Percentiles rank a stretch among this genome's conserved stretches.
Conservation (phyloP, 2,888 invertebrate genomes). For the Troides helena region DNA sequence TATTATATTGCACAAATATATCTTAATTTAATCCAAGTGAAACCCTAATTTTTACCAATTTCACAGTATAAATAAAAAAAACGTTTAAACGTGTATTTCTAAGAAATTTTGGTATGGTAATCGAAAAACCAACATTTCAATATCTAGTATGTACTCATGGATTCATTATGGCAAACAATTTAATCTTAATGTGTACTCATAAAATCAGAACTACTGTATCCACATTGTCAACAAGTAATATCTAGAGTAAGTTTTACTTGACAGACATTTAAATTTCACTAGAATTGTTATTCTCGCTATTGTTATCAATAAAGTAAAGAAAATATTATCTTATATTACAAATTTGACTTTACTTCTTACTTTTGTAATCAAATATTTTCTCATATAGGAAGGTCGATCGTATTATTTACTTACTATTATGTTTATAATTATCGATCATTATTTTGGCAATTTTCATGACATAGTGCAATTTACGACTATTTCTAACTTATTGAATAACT, state of each 20-base stretch:
- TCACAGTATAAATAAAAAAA: background rate
- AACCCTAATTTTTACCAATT: background rate
- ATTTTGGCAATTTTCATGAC: background rate
- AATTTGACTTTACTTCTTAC: background rate
- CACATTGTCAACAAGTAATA: slow-evolving; percentile 6
- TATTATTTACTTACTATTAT: background rate
- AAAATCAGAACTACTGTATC: slow-evolving; percentile 1
- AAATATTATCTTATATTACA: background rate
- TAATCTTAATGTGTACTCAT: slow-evolving; percentile 3
- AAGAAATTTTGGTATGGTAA: background rate
- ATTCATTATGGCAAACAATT: background rate
- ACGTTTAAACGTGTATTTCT: background rate
- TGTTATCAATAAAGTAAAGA: background rate
- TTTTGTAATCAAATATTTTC: background rate
- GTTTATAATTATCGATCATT: background rate
- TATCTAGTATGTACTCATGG: slow-evolving; percentile 1
- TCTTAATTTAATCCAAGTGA: background rate
- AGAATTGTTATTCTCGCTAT: slow-evolving; percentile 1
- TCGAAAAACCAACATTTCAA: background rate
- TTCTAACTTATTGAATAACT: too few species aligned
- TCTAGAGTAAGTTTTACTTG: background rate
- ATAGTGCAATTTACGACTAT: too few species aligned
- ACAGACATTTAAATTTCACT: background rate
- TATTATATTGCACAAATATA: background rate
- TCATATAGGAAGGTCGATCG: background rate